Evolutionary conservation across 2,797 vertebrate species (phyloP), one percentile per base, ranked within the genome.

Genomic region (Sebastes itinus): DNA sequence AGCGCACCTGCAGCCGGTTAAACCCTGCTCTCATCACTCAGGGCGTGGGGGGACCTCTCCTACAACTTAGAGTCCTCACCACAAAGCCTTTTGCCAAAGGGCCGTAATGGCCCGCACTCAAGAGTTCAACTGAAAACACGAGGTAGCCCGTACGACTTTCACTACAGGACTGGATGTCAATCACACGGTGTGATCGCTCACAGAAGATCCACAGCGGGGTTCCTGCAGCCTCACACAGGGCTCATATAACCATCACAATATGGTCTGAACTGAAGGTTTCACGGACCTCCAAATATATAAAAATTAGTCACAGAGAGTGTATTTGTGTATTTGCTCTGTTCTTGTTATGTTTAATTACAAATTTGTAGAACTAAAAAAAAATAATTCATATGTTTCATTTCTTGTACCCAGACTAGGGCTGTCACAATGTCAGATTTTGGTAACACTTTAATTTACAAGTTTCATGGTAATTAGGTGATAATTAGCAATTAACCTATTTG

Each of bases 1-100:
- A 78, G 86, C 83, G 92, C 95, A 96, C 95, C 95, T 96, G 95
- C 94, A 95, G 93, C 86, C 92, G 83, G 92, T 96, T 96, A 96
- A 94, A 95, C 88, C 82, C 92, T 92, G 93, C 94, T 95, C 92
- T 96, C 95, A 96, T 96, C 95, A 92, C 91, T 94, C 92, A 92
- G 90, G 92, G 87, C 81, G 88, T 85, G 88, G 89, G 94, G 87
- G 88, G 84, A 93, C 89, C 89, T 85, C 88, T 90, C 80, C 87
- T 85, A 80, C 89, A 83, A 86, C 84, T 84, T 63, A 72, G 70
- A 86, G 76, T 60, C 76, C 77, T 84, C 81, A 77, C 69, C 77
- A 83, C 80, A 78, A 78, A 86, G 83, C 67, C 72, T 79, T 82
- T 81, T 80, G 86, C 90, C 86, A 90, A 88, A 81, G 80, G 62